Conservation (phyloP, 2,797 vertebrate species). For the Eidolon dupreanum region DNA sequence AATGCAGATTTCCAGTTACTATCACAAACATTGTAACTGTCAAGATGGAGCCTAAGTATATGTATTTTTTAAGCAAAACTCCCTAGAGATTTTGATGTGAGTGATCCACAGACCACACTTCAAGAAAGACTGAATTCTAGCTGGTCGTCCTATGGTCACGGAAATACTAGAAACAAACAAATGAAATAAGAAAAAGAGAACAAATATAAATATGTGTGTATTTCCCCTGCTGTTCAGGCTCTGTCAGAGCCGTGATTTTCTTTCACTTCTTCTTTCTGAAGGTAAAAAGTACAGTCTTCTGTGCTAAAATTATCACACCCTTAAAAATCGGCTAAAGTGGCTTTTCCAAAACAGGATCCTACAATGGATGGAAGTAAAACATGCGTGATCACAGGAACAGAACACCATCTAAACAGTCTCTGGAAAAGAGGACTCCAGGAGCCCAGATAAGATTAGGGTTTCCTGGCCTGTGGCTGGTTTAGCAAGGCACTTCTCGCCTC, state of each 20-base stretch:
- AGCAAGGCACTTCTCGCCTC: constrained; percentile 39
- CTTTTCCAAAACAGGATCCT: constrained; percentile 64
- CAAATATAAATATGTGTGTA: not conserved
- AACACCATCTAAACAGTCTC: constrained; percentile 10
- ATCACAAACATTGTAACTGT: not conserved
- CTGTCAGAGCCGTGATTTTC: not conserved
- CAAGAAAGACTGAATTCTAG: not conserved
- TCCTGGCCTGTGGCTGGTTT: constrained; percentile 57
- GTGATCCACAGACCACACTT: not conserved
- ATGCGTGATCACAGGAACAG: constrained; percentile 37
- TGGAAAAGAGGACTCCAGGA: constrained; percentile 50
- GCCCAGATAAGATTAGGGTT: constrained; percentile 73
- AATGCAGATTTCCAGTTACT: not conserved
- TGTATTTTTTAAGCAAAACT: constrained; percentile 7
- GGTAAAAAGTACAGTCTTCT: constrained; percentile 14
- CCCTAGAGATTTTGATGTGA: not conserved
- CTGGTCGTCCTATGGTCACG: not conserved
- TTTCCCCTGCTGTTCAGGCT: not conserved
- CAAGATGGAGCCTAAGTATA: not conserved
- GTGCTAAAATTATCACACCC: constrained; percentile 1
- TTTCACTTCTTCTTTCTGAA: constrained; percentile 10
- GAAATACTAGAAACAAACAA: not conserved
- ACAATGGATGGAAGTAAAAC: constrained; percentile 49
- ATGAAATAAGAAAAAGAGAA: not conserved
- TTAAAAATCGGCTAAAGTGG: not conserved